Percentiles rank a stretch among this genome's conserved stretches.
These are phyloP conservation scores for Eudasyphora cyanicolor DNA, from an alignment of 2,888 invertebrate genomes.

Conservation along the genomic window DNA sequence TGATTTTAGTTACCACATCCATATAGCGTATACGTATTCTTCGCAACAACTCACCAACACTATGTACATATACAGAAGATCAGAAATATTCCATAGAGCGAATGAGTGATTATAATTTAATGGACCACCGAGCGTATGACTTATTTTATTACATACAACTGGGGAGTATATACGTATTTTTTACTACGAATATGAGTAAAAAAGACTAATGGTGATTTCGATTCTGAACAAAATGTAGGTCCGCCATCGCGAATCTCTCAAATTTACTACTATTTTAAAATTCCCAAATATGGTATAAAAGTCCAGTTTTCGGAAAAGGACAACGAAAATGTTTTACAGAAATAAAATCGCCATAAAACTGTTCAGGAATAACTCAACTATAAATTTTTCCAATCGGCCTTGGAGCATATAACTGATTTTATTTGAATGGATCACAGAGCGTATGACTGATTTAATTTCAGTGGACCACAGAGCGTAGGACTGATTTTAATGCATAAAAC, in stretches of 20 bases:
- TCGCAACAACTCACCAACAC: background rate
- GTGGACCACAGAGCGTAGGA: background rate
- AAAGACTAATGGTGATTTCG: too few relatives aligned
- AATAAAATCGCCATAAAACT: too few relatives aligned
- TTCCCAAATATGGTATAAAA: background rate
- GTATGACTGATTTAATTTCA: too few relatives aligned
- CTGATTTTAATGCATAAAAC: background rate
- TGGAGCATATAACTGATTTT: too few relatives aligned
- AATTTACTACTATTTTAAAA: constrained; percentile 30
- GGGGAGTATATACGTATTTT: too few relatives aligned
- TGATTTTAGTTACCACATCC: background rate
- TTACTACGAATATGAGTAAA: too few relatives aligned
- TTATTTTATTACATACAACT: constrained; percentile 44
- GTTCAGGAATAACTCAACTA: background rate
- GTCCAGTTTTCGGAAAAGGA: background rate
- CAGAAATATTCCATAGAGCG: too few relatives aligned
- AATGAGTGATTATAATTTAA: background rate
- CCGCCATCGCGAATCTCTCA: background rate
- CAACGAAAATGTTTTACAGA: too few relatives aligned
- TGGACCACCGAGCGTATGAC: background rate
- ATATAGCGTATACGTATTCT: background rate
- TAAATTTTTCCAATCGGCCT: too few relatives aligned
- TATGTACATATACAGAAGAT: too few relatives aligned
- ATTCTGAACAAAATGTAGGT: too few relatives aligned
- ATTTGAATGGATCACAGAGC: too few relatives aligned